Percentiles rank a stretch among this genome's conserved stretches.
These are phyloP conservation scores for Temnothorax curvispinosus DNA, from an alignment of 1,140 invertebrate genomes.

Conservation along the genomic window DNA sequence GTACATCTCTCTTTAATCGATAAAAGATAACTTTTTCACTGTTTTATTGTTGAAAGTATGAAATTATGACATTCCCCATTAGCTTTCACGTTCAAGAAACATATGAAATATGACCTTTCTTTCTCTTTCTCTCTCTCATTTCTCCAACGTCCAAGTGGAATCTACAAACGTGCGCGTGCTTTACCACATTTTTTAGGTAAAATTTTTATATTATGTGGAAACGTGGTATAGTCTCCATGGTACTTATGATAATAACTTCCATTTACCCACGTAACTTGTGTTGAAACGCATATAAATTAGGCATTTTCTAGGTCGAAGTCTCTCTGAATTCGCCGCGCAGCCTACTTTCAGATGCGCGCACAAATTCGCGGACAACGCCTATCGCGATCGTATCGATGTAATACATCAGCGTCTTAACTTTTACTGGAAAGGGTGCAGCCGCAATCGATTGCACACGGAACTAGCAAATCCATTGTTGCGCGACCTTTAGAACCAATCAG, in stretches of 20 bases:
- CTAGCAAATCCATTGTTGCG: constrained; percentile 38
- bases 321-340: constrained; percentile 11
- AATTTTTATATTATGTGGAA: neutral
- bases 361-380: constrained; percentile 38
- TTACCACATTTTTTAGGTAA: neutral
- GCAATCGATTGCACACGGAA: constrained; percentile 49
- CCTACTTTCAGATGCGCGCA: constrained; percentile 36
- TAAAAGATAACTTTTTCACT: neutral
- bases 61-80: constrained; percentile 1
- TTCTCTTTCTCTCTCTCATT: neutral
- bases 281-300: constrained; percentile 49
- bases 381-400: constrained; percentile 33
- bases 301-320: constrained; percentile 27
- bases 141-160: neutral
- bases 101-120: neutral
- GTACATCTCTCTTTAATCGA: neutral
- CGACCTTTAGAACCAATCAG: constrained; percentile 39
- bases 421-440: constrained; percentile 51
- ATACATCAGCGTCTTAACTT: constrained; percentile 43
- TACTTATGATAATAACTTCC: constrained; percentile 30
- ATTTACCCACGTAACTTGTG: constrained; percentile 26
- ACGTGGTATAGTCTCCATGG: neutral
- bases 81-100: constrained; percentile 16
- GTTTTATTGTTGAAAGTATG: constrained; percentile 21
- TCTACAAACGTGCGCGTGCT: neutral